Evolutionary conservation across 2,797 vertebrate species (phyloP), one percentile per base, ranked within the genome.

Genomic region (Bucorvus abyssinicus): DNA sequence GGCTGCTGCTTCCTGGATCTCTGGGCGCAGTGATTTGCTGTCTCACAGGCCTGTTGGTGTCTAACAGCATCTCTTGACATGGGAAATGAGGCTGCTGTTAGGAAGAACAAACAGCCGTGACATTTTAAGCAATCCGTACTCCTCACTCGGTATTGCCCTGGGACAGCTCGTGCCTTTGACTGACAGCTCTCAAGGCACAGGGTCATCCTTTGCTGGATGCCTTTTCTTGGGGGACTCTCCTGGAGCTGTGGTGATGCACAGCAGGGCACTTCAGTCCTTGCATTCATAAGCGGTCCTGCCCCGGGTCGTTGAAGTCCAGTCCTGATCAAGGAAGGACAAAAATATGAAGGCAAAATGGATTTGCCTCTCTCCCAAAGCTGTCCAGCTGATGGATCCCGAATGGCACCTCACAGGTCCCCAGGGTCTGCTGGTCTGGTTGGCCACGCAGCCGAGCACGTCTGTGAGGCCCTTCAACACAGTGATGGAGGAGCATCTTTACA

Each of bases 221-320:
- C 3, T 13, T 38, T 61, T 24, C n/a, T n/a, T 0, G 1, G 53
- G 34, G 4, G 4, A 2, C 30, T 34, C 12, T 57, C 18, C 42
- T 74, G 42, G 60, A 78, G 80, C 38, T 8, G 5, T 22, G 21
- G 50, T 7, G 22, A 34, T 8, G 38, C 56, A 47, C 30, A 73
- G 45, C 38, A 42, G 20, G 29, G 10, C 12, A 10, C 16, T 69
- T 60, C 69, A 84, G 36, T 10, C 14, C 40, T 68, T 1, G 2
- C 10, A 27, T 40, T 77, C 65, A 50, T 2, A 6, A 34, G 22
- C 24, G 26, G 38, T 77, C 38, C 53, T 73, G 23, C 11, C 21
- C 15, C 3, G 2, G 44, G 26, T 45, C 60, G 50, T 0, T 60
- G 29, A 85, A 19, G 19, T 59, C 55, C 42, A 85, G 27, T 38